A percentile compares a stretch with the other conserved stretches of the same genome.
phyloP scores from a whole-genome alignment of 2,113 vertebrate genomes.

The Microcebus jonahi region DNA sequence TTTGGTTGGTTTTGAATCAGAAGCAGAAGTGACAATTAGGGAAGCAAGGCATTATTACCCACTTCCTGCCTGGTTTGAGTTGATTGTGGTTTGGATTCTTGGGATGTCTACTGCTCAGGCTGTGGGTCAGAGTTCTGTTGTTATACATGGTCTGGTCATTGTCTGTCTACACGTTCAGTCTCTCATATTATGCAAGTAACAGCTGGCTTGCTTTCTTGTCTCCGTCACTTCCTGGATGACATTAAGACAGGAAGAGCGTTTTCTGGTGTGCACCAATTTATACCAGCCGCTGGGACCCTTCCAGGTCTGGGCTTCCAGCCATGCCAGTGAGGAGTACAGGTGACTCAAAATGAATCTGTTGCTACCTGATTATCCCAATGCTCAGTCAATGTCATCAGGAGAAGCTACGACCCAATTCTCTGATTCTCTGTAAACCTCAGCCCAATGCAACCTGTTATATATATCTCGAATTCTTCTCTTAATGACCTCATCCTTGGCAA shows the following conservation, averaged over 20 bases:
- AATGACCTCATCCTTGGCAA: not conserved
- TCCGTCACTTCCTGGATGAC: not conserved
- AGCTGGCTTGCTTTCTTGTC: not conserved
- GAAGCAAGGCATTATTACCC: not conserved
- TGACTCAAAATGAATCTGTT: not conserved
- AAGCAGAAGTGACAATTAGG: not conserved
- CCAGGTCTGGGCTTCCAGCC: not conserved
- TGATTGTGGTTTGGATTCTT: not conserved
- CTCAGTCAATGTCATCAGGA: not conserved
- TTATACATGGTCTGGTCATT: not conserved
- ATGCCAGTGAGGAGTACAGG: not conserved
- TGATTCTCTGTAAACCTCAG: not conserved
- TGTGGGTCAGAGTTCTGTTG: not conserved
- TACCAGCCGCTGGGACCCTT: not conserved
- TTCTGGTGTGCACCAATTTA: not conserved
- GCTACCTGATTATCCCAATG: not conserved
- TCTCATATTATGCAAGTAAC: not conserved
- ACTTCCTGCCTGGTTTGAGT: not conserved
- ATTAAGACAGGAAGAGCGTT: not conserved
- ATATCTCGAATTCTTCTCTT: not conserved
- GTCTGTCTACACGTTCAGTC: accelerated
- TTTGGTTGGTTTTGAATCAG: not conserved
- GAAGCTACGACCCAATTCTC: not conserved
- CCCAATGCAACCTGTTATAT: not conserved
- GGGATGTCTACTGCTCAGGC: not conserved